Percentiles rank a stretch among this genome's conserved stretches.
These are phyloP conservation scores for Drosophila mulleri DNA, from an alignment of 2,888 invertebrate species.

Conservation along the genomic window DNA sequence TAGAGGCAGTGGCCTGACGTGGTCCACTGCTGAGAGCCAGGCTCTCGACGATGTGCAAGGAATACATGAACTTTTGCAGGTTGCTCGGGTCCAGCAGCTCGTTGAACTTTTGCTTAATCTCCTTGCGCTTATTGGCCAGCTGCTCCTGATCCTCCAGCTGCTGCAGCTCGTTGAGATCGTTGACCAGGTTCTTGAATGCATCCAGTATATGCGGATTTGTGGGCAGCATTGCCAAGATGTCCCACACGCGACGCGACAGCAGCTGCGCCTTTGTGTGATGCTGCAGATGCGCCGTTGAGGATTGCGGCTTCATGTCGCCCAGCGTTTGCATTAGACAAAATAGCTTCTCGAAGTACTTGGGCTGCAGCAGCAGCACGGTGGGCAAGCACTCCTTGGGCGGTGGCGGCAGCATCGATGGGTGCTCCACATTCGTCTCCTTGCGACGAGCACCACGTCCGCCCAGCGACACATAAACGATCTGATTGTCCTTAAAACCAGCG, in stretches of 20 bases:
- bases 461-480: slow-evolving; percentile 96
- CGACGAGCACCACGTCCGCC: slow-evolving; percentile 88
- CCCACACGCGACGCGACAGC: slow-evolving; percentile 96
- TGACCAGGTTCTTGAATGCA: slow-evolving; percentile 89
- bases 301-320: slow-evolving; percentile 93
- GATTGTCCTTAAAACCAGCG: slow-evolving; percentile 97
- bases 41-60: slow-evolving; percentile 95
- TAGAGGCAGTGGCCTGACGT: slow-evolving; percentile 39
- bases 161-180: slow-evolving; percentile 78
- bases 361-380: slow-evolving; percentile 92
- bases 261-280: slow-evolving; percentile 95
- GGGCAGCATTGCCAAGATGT: slow-evolving; percentile 95
- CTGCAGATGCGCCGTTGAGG: slow-evolving; percentile 86
- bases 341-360: slow-evolving; percentile 95
- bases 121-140: slow-evolving; percentile 81
- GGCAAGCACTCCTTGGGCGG: slow-evolving; percentile 94
- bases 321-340: slow-evolving; percentile 96
- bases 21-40: slow-evolving; percentile 85
- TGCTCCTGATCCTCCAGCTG: slow-evolving; percentile 73
- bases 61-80: slow-evolving; percentile 97
- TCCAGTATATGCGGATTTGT: slow-evolving; percentile 94
- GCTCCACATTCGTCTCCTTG: slow-evolving; percentile 87
- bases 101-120: slow-evolving; percentile 86
- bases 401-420: slow-evolving; percentile 94
- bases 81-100: slow-evolving; percentile 94